These are phyloP conservation scores for Coryphaenoides rupestris DNA, from an alignment of 2,113 vertebrate genomes.

Conservation along the genomic window DNA sequence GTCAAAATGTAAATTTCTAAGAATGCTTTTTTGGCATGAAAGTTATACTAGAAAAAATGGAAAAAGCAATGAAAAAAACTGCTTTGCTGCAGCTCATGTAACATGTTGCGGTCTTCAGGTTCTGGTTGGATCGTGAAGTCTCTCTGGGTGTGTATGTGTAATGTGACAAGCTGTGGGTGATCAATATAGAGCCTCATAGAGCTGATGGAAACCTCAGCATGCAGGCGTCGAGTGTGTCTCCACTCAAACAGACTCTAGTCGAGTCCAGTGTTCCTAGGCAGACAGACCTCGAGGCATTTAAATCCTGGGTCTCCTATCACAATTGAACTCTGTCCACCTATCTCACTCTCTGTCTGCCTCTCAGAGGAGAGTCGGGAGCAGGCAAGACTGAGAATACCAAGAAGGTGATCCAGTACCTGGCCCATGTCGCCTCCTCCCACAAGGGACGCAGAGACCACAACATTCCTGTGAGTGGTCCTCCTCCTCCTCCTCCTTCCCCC, in stretches of 20 bases:
- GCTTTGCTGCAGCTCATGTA: not conserved
- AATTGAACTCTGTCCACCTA: not conserved
- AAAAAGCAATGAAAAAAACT: too few species aligned
- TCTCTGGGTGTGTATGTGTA: constrained; percentile 8
- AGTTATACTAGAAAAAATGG: too few species aligned
- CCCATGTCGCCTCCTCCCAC: constrained; percentile 91
- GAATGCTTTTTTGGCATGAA: too few species aligned
- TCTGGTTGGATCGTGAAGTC: not conserved
- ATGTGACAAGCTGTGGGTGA: constrained; percentile 12
- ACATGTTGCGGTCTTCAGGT: constrained; percentile 15
- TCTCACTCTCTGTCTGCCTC: constrained; percentile 12
- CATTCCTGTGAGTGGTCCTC: constrained; percentile 71
- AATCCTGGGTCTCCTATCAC: not conserved
- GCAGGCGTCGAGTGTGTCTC: too few species aligned
- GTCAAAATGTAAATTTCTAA: too few species aligned
- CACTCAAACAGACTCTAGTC: too few species aligned
- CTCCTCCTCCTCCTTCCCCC: constrained; percentile 13
- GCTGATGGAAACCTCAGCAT: too few species aligned
- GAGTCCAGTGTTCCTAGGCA: too few species aligned
- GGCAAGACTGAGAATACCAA: constrained; percentile 97
- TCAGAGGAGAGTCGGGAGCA: constrained; percentile 92
- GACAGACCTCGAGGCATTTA: too few species aligned
- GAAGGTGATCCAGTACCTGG: constrained; percentile 96
- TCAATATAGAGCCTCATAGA: not conserved
- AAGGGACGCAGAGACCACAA: constrained; percentile 93